These are phyloP conservation scores for Sprattus sprattus DNA, from an alignment of 2,113 vertebrate species.

Conservation along the genomic window DNA sequence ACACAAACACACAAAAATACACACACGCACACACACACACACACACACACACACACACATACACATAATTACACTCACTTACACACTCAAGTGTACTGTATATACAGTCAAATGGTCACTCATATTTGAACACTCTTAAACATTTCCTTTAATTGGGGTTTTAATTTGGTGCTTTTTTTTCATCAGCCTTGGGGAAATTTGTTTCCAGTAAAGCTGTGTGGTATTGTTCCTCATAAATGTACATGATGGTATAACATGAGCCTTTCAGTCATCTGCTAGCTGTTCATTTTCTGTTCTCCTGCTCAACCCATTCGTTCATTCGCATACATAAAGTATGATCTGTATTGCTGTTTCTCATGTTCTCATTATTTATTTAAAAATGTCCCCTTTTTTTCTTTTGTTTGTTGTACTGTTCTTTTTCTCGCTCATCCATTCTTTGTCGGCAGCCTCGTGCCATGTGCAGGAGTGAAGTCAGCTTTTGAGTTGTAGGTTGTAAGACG, in stretches of 20 bases:
- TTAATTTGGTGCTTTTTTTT: background rate
- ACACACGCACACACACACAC: background rate
- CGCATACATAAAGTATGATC: constrained; percentile 28
- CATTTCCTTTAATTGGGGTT: background rate
- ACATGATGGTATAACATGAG: background rate
- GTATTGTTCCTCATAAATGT: background rate
- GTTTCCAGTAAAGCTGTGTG: background rate
- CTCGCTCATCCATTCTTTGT: constrained; percentile 70
- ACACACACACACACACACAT: background rate
- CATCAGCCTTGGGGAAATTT: background rate
- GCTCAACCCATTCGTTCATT: constrained; percentile 11
- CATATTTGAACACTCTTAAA: background rate
- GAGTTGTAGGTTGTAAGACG: constrained; percentile 46
- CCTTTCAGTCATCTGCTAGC: background rate
- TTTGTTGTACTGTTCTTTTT: constrained; percentile 59
- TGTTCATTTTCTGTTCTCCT: constrained; percentile 24
- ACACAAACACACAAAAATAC: background rate
- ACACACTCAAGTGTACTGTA: background rate
- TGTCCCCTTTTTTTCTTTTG: constrained; percentile 60
- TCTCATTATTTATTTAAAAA: constrained; percentile 53
- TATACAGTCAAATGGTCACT: background rate
- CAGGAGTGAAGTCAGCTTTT: constrained; percentile 76
- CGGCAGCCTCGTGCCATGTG: constrained; percentile 73
- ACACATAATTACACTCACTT: background rate
- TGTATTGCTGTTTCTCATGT: constrained; percentile 39